A percentile compares a stretch with the other conserved stretches of the same genome.
These are phyloP conservation scores for Peromyscus leucopus DNA, from an alignment of 2,113 vertebrate genomes.

Conservation along the genomic window DNA sequence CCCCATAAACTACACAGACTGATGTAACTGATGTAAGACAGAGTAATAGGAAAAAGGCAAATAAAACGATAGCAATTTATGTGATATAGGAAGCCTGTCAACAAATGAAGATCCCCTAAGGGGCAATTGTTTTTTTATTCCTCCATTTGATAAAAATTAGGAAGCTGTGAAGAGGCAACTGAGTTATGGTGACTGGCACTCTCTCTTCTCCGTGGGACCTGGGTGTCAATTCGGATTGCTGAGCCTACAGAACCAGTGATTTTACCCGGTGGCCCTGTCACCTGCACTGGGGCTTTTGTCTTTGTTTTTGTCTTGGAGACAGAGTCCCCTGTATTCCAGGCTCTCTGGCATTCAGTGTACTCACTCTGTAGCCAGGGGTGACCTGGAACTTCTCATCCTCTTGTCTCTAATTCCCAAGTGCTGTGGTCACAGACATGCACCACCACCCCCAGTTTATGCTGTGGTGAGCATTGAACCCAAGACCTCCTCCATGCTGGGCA, in stretches of 20 bases:
- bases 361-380: not conserved
- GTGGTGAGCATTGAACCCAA: not conserved
- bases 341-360: not conserved
- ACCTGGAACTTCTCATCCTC: not conserved
- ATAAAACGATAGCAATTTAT: not conserved
- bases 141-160: not conserved
- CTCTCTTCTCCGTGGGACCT: not conserved
- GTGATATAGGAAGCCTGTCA: not conserved
- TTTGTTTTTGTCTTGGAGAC: not conserved
- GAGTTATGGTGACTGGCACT: not conserved
- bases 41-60: not conserved
- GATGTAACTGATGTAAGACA: not conserved
- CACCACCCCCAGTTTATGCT: not conserved
- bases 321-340: not conserved
- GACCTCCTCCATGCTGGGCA: too few relatives aligned
- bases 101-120: not conserved
- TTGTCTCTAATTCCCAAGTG: not conserved
- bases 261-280: not conserved
- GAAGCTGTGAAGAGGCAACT: not conserved
- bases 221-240: too few relatives aligned
- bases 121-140: not conserved
- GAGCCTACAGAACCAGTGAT: too few relatives aligned
- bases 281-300: not conserved
- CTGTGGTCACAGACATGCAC: not conserved
- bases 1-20: not conserved